Evolutionary conservation across 2,113 vertebrate species (phyloP), one percentile per base, ranked within the genome.

Genomic region (Marmota monax): DNA sequence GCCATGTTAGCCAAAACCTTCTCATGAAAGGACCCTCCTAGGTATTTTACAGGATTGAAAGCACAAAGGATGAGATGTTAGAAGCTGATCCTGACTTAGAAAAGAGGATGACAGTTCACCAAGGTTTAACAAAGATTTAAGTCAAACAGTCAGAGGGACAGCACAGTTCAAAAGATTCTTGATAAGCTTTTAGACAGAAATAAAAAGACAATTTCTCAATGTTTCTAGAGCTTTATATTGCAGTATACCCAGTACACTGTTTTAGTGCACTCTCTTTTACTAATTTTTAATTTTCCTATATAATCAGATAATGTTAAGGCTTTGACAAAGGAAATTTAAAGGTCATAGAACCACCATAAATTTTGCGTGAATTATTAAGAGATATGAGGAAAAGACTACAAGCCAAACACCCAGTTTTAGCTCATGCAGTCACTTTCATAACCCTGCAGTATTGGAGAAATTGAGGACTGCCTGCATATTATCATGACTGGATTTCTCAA

Each of bases 401-500:
- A 45, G 42, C 42, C 42, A 45, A 45, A 45, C 42, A 45, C 39
- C 10, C 51, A 20, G 7, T 76, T 37, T 82, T 42, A 70, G 11
- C 4, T 74, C n/a, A 0, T 63, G 29, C 3, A 5, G 32, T 76
- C 56, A 74, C 6, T 42, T 39, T 51, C 32, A 42, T 3, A 58
- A 12, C 2, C 37, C 42, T 77, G 6, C 10, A 10, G 2, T 56
- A 63, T 10, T 56, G 2, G 22, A 16, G 16, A 13, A 48, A 42
- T 4, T 3, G 53, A 73, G 20, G 4, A 2, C 0, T 53, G 1
- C 4, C 4, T 45, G 27, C n/a, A 73, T 39, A 16, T 23, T 14
- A 29, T 23, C 7, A 69, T 14, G n/a, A 72, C 72, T 39, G 2
- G 14, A 34, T 48, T 9, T 7, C 51, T 14, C 42, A 34, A 3